A percentile compares a stretch with the other conserved stretches of the same genome.
Evolutionary conservation across 2,797 vertebrate genomes (phyloP).

Genomic region (Microctenopoma lineatum): DNA sequence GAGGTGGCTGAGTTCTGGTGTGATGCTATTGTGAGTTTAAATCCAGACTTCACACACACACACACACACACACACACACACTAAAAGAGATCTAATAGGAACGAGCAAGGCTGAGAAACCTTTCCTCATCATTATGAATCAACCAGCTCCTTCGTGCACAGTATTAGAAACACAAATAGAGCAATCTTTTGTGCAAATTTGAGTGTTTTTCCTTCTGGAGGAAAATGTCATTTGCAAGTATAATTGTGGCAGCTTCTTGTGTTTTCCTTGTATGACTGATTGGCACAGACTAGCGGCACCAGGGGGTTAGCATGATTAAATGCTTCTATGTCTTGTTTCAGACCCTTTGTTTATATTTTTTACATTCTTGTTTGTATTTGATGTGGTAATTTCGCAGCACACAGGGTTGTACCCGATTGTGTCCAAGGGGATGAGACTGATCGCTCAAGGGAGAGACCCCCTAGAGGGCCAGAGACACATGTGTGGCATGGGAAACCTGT

Average conservation of each 20-base stretch:
- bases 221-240: slow-evolving; percentile 64
- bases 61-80: not conserved
- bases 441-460: slow-evolving; percentile 88
- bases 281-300: slow-evolving; percentile 34
- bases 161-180: slow-evolving; percentile 53
- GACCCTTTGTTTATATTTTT: slow-evolving; percentile 25
- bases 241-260: slow-evolving; percentile 54
- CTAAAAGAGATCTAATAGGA: slow-evolving; percentile 40
- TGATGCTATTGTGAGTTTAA: slow-evolving; percentile 85
- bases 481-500: slow-evolving; percentile 92
- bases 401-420: slow-evolving; percentile 90
- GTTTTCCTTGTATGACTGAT: slow-evolving; percentile 43
- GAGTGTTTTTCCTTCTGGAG: slow-evolving; percentile 31
- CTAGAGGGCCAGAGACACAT: slow-evolving; percentile 89
- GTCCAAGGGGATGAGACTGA: slow-evolving; percentile 88
- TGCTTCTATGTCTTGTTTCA: slow-evolving; percentile 26
- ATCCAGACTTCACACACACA: not conserved
- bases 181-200: slow-evolving; percentile 37
- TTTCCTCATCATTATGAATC: slow-evolving; percentile 55
- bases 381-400: slow-evolving; percentile 81
- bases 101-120: slow-evolving; percentile 19
- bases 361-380: slow-evolving; percentile 31
- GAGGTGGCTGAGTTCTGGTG: slow-evolving; percentile 95
- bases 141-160: slow-evolving; percentile 46
- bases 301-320: slow-evolving; percentile 41